Percentiles rank a stretch among this genome's conserved stretches.
These are phyloP conservation scores for Brachionus sp. DNA, from an alignment of 1,140 invertebrate genomes.

Conservation along the genomic window DNA sequence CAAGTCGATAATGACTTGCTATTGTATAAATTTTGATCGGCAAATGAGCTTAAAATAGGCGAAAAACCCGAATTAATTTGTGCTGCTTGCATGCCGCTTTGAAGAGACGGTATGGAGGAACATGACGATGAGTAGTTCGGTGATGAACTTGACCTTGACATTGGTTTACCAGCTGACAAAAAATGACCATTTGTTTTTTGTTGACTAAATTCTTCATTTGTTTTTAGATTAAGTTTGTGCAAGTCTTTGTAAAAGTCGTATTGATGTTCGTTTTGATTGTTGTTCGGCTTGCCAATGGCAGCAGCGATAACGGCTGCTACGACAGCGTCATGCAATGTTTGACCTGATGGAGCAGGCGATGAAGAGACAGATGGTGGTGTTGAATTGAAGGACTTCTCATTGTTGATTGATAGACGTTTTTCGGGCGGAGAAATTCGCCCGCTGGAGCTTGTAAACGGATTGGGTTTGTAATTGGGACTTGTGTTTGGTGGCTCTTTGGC, in stretches of 20 bases:
- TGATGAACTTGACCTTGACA: background rate
- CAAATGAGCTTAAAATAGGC: background rate
- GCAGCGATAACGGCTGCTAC: background rate
- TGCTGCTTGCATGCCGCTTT: background rate
- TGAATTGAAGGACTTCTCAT: background rate
- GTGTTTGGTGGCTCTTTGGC: background rate
- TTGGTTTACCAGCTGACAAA: background rate
- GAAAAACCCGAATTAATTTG: background rate
- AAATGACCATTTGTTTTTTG: background rate
- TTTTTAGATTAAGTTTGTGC: background rate
- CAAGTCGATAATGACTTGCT: background rate
- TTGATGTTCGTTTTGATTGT: background rate
- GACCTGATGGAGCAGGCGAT: background rate
- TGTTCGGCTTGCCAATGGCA: background rate
- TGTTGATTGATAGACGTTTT: slow-evolving; percentile 7
- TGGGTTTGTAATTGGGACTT: background rate
- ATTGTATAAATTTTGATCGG: background rate
- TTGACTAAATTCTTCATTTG: background rate
- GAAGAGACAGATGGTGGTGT: background rate
- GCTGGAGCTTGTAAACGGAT: background rate
- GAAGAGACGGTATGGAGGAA: background rate
- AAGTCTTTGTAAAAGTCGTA: slow-evolving; percentile 41
- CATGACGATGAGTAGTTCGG: background rate
- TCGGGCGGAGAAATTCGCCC: slow-evolving; percentile 20
- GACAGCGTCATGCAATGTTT: background rate